phyloP scores from a whole-genome alignment of 2,797 vertebrate genomes.

The Poeciliopsis turneri region DNA sequence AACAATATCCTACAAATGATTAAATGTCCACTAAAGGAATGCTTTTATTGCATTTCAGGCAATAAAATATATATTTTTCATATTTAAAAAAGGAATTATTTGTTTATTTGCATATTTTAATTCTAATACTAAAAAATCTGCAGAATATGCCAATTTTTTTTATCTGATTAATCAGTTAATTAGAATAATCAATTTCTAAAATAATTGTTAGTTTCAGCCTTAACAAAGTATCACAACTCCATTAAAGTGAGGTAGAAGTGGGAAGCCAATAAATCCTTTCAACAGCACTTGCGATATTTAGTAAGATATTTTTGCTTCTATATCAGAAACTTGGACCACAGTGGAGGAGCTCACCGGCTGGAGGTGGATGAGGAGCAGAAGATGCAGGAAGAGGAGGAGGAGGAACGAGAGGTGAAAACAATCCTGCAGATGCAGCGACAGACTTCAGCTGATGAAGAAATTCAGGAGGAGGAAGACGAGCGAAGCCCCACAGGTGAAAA shows the following conservation, averaged over 20 bases:
- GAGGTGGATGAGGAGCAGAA: slow-evolving; percentile 50
- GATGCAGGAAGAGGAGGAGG: slow-evolving; percentile 28
- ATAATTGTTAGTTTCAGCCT: too few species aligned
- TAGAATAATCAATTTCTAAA: too few species aligned
- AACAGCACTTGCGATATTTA: not conserved
- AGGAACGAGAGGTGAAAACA: slow-evolving; percentile 14
- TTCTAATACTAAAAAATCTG: too few species aligned
- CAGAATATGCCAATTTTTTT: too few species aligned
- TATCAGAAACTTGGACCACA: slow-evolving; percentile 6
- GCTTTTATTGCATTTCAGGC: too few species aligned
- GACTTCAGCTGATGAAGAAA: slow-evolving; percentile 32
- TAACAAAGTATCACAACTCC: not conserved
- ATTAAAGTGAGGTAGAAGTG: not conserved
- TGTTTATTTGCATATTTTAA: too few species aligned
- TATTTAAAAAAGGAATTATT: too few species aligned
- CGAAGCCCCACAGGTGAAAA: slow-evolving; percentile 47
- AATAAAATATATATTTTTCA: too few species aligned
- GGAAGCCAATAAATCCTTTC: not conserved
- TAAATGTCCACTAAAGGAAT: too few species aligned
- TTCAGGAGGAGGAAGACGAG: slow-evolving; percentile 61
- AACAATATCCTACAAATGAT: too few species aligned
- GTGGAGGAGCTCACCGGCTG: slow-evolving; percentile 51
- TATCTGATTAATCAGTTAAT: too few species aligned
- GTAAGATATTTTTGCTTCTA: not conserved
- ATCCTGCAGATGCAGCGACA: slow-evolving; percentile 52